Evolutionary conservation across 2,888 invertebrate species (phyloP), one percentile per base, ranked within the genome.

Genomic region (Argyresthia goedartella): DNA sequence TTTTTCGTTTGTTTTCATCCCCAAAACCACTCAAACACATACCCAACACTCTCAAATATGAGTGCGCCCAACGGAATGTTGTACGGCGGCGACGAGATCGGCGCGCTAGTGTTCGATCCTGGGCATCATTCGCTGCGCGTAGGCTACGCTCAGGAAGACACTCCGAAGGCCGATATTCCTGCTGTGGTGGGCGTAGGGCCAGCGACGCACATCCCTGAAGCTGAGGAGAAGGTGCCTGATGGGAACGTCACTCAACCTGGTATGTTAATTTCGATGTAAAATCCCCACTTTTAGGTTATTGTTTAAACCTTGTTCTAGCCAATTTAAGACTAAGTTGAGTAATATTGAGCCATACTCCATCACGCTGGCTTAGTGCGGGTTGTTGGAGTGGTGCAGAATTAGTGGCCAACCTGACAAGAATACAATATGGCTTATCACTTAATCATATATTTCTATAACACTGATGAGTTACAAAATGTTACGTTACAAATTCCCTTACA

Each of bases 91-190:
- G 99, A 99, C 87, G 99, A 99, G 79, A 99, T 99, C 58, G 99
- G 99, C 9, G 99, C 99, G 0, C 76, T 99, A 58, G 99, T 99
- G 36, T 98, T 99, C 69, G 99, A 99, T 77, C 93, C 98, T 8
- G 99, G 85, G 0, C 84, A 85, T 57, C 82, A 86, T 69, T 93
- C 95, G 0, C 81, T 97, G 52, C 88, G 97, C 53, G 95, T 95
- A 49, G 98, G 97, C 52, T 98, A 96, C 87, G 97, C 97, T 8
- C 97, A 98, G 66, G 99, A 99, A 76, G 99, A 99, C 73, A 95
- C 96, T n/a, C 99, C 99, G 2, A 99, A 99, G 87, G 96, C 97
- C 1, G 98, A 99, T 88, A 97, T 98, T 54, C 98, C 98, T 0
- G 93, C 97, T 0, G 93, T 95, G 44, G 93, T 97, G 35, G 98